A percentile compares a stretch with the other conserved stretches of the same genome.
Evolutionary conservation across 2,797 vertebrate species (phyloP).

Genomic region (Bucorvus abyssinicus): DNA sequence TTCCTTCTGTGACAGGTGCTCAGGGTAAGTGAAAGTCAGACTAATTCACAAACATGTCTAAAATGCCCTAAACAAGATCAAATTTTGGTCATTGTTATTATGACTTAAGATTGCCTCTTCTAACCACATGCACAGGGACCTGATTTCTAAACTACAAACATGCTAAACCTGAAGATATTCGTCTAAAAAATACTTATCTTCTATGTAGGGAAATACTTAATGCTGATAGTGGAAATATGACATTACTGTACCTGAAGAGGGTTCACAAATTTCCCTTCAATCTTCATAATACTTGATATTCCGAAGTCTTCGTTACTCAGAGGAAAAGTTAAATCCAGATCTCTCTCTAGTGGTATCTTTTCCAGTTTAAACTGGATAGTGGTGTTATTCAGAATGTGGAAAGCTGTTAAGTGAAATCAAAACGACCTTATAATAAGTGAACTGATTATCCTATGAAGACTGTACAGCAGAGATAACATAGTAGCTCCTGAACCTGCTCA

Average conservation of each 20-base stretch:
- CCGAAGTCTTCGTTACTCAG: constrained; percentile 80
- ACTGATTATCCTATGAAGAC: neutral
- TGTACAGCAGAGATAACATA: neutral
- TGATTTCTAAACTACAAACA: neutral
- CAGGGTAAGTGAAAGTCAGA: neutral
- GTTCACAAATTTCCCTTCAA: constrained; percentile 93
- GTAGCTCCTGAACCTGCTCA: neutral
- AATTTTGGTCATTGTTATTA: neutral
- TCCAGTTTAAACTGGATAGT: constrained; percentile 94
- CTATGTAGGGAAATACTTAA: neutral
- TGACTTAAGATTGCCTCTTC: neutral
- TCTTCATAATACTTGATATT: constrained; percentile 84
- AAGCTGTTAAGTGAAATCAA: constrained; percentile 78
- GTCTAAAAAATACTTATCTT: neutral
- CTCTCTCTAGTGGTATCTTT: constrained; percentile 84
- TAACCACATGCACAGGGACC: neutral
- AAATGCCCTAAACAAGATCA: neutral
- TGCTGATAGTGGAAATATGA: neutral
- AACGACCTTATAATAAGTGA: neutral
- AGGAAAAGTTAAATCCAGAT: constrained; percentile 78
- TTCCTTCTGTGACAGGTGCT: neutral
- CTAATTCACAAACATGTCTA: neutral
- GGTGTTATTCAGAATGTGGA: constrained; percentile 95
- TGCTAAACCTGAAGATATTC: neutral
- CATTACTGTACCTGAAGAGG: constrained; percentile 86